Evolutionary conservation across 1,140 invertebrate genomes (phyloP), one percentile per base, ranked within the genome.

Genomic region (Cylas formicarius): DNA sequence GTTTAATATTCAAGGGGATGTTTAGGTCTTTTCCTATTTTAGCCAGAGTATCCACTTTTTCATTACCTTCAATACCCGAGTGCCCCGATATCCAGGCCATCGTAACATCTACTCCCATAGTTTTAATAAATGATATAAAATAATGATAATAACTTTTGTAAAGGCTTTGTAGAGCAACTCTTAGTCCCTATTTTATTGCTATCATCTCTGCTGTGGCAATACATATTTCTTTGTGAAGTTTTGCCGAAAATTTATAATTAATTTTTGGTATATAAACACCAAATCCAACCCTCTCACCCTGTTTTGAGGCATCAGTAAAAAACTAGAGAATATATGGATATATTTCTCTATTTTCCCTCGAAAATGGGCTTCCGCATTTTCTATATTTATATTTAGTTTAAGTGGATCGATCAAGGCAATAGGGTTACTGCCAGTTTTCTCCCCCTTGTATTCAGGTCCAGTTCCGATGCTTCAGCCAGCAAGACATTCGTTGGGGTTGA

Each of bases 261-360:
- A 29, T 9, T 22, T 43, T 17, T 5, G 39, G 32, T n/a, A 36
- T 37, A 14, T 23, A 8, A 11, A 49, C 32, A 23, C 33, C 39
- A 5, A 27, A 22, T 3, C 40, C 40, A 3, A n/a, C n/a, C 17
- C 24, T 41, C 10, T 26, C 6, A 7, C 21, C 8, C 2, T 40
- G 21, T 41, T 33, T 44, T 11, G 44, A 52, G 3, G 37, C 40
- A 24, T 52, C 44, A 18, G 40, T 47, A 21, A 26, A 52, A 7
- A 52, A 17, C n/a, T n/a, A n/a, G 6, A 36, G 11, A 14, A 18
- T 31, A 21, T 24, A 34, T 17, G 13, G 6, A 7, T 29, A 11
- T 27, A 21, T 21, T 23, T 14, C 3, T 43, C 17, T 17, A n/a
- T 13, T 31, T 34, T 20, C 10, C 7, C 13, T 34, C 27, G 8